A percentile compares a stretch with the other conserved stretches of the same genome.
These are phyloP conservation scores for Actinia tenebrosa DNA, from an alignment of 64 coral and sea anemone species.

Conservation along the genomic window DNA sequence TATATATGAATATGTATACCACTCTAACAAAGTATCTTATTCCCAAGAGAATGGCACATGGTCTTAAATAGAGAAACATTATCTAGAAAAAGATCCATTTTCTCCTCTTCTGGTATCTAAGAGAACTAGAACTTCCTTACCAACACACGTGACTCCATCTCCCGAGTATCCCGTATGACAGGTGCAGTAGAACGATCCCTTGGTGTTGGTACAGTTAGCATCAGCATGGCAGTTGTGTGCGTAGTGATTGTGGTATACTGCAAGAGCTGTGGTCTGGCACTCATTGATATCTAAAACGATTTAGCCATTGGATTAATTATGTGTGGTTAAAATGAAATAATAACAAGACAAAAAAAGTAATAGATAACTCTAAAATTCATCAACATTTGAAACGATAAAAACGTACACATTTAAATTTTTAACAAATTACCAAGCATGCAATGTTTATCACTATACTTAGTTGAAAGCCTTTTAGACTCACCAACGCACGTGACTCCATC, in stretches of 20 bases:
- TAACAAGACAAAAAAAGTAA: no score
- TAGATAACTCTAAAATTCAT: no score
- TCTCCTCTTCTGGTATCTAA: background rate
- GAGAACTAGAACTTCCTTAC: constrained; percentile 18
- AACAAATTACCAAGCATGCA: no score
- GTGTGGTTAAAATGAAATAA: no score
- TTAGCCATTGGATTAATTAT: no score
- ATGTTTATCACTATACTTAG: constrained; percentile 16
- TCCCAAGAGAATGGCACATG: no score
- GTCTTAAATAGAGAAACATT: no score
- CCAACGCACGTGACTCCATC: constrained; percentile 70
- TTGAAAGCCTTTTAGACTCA: constrained; percentile 4
- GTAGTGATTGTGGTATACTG: constrained; percentile 34
- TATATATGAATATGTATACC: no score
- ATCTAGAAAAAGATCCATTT: no score
- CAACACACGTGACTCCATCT: constrained; percentile 60
- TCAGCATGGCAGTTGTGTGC: constrained; percentile 50
- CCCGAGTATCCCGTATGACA: constrained; percentile 73
- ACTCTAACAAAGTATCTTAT: no score
- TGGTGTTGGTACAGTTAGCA: constrained; percentile 75
- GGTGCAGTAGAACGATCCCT: constrained; percentile 84
- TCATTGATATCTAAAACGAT: constrained; percentile 57
- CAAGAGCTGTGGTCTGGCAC: constrained; percentile 32
- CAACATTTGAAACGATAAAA: no score
- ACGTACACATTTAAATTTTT: no score